These are phyloP conservation scores for Hypsopygia costalis DNA, from an alignment of 2,888 invertebrate genomes.

Conservation along the genomic window DNA sequence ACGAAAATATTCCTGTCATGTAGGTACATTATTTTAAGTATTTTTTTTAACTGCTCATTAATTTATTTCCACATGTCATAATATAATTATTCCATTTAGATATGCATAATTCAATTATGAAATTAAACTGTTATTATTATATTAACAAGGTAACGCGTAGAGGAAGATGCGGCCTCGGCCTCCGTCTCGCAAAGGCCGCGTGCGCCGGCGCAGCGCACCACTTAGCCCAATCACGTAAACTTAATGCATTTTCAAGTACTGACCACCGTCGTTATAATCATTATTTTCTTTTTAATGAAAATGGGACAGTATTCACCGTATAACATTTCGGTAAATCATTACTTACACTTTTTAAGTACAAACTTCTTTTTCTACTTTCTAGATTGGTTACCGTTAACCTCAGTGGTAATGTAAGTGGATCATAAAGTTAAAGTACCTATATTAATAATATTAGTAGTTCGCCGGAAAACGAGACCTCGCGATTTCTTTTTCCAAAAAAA, in stretches of 20 bases:
- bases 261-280: conserved; percentile 25
- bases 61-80: too few species aligned
- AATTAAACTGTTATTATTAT: conserved; percentile 27
- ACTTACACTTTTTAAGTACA: conserved; percentile 20
- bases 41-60: too few species aligned
- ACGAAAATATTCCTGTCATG: too few species aligned
- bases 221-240: conserved; percentile 41
- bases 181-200: conserved; percentile 43
- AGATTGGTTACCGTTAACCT: conserved; percentile 9
- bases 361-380: conserved; percentile 11
- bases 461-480: too few species aligned
- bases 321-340: conserved; percentile 9
- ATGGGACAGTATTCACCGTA: conserved; percentile 6
- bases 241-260: conserved; percentile 31
- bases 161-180: conserved; percentile 62
- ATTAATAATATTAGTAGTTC: neutral
- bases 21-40: too few species aligned
- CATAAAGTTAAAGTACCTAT: conserved; percentile 2
- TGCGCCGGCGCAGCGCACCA: conserved; percentile 29
- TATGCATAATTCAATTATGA: conserved; percentile 9
- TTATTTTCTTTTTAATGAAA: conserved; percentile 7
- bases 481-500: too few species aligned
- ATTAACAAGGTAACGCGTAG: conserved; percentile 43
- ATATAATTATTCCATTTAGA: conserved; percentile 1
- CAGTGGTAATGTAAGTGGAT: conserved; percentile 5